Conservation (phyloP, 2,797 vertebrate species). For the Florisuga fusca region DNA sequence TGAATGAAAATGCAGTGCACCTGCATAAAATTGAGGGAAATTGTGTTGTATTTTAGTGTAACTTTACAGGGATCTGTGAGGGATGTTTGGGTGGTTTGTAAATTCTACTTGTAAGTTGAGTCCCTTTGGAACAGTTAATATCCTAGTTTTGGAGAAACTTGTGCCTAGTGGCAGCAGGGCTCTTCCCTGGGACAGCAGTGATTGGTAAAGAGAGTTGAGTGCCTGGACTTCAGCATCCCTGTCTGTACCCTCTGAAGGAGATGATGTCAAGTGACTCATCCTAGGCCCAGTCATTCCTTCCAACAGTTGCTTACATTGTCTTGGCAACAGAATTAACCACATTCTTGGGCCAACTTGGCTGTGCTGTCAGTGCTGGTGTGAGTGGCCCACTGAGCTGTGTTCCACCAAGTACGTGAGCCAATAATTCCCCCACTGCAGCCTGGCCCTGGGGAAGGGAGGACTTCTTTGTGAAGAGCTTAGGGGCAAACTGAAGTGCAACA, state of each 20-base stretch:
- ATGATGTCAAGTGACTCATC: neutral
- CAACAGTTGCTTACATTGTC: neutral
- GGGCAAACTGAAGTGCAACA: neutral
- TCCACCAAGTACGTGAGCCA: neutral
- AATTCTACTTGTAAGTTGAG: neutral
- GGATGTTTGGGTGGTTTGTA: neutral
- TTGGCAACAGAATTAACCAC: neutral
- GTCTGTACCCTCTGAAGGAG: neutral
- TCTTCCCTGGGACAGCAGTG: neutral
- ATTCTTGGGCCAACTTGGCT: neutral
- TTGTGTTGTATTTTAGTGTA: neutral
- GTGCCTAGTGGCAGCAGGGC: no score
- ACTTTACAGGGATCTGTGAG: neutral
- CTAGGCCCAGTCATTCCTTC: neutral
- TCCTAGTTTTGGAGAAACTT: neutral
- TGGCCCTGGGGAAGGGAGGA: neutral
- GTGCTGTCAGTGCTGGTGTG: neutral
- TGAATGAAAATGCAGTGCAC: neutral
- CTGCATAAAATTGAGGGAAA: neutral
- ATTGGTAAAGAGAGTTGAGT: neutral
- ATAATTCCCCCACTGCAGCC: rapidly evolving
- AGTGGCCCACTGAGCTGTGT: neutral
- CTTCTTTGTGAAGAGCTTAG: neutral
- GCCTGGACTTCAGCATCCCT: neutral
- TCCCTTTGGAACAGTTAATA: neutral